phyloP scores from a whole-genome alignment of 1,140 invertebrate species.

The Gonioctena quinquepunctata region DNA sequence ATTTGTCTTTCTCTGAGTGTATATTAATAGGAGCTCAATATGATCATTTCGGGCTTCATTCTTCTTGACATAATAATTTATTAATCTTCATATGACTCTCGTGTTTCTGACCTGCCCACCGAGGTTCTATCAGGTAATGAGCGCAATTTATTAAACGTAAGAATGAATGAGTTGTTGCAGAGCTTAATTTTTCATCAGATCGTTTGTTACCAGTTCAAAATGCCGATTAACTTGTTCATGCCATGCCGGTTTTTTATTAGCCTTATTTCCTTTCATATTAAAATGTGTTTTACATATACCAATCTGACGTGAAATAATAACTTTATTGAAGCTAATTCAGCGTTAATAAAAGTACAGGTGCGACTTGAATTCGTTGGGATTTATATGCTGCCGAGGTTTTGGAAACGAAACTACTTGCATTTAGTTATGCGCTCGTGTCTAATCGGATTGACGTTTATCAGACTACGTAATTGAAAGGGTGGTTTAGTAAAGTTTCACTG shows the following conservation, averaged over 20 bases:
- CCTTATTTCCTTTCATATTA: slow-evolving; percentile 32
- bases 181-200: slow-evolving; percentile 47
- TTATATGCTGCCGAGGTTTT: too few species aligned
- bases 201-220: slow-evolving; percentile 41
- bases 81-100: slow-evolving; percentile 16
- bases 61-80: background rate
- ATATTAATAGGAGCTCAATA: background rate
- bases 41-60: background rate
- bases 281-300: slow-evolving; percentile 30
- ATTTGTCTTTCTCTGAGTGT: too few species aligned
- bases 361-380: background rate
- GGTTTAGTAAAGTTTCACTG: too few species aligned
- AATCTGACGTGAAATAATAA: slow-evolving; percentile 28
- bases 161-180: slow-evolving; percentile 46
- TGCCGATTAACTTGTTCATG: slow-evolving; percentile 45
- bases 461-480: too few species aligned
- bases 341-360: background rate
- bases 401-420: too few species aligned
- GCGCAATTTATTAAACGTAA: slow-evolving; percentile 43
- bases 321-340: slow-evolving; percentile 30
- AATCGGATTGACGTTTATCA: too few species aligned
- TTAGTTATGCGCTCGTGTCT: too few species aligned
- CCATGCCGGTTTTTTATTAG: slow-evolving; percentile 32
- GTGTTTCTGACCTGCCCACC: slow-evolving; percentile 31
- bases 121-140: slow-evolving; percentile 40